Evolutionary conservation across 1,140 invertebrate genomes (phyloP), one percentile per base, ranked within the genome.

Genomic region (Octopus bimaculoides): DNA sequence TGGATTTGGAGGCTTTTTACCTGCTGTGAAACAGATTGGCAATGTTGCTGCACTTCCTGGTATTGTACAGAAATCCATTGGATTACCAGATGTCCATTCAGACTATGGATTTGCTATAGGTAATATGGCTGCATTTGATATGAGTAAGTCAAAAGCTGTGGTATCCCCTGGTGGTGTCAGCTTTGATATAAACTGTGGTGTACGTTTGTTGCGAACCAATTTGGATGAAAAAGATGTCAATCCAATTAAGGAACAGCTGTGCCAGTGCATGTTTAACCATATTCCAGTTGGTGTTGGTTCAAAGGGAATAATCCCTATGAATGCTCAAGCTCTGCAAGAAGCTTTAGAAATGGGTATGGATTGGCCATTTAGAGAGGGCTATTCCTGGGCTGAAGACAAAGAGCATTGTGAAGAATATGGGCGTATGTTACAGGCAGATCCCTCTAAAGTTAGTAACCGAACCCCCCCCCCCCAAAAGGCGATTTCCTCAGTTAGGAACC

Each of bases 341-440:
- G 94, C 99, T 61, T 98, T 99, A 91, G 98, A n/a, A n/a, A 97
- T 52, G 98, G 98, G 66, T 99, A 99, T 93, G 98, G 98, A 66
- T 99, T 99, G 94, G 98, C 98, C 52, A 99, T 99, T 90, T 0
- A 92, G 98, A 85, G 97, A 99, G 93, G 97, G 98, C 3, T 99
- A 99, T 90, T 95, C 97, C 75, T 99, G 98, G 98, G 97, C 98
- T 52, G 98, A 99, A 91, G 98, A 99, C 90, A 99, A 99, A 90
- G 98, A 99, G 90, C 98, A 99, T 90, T 99, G 98, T 91, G 98
- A 99, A 90, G 98, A 99, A 85, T 99, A 99, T 93, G 98, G 98
- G 1, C 92, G 98, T 86, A 99, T 99, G 98, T 91, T 99, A 14
- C 98, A 98, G 91, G 98, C 98, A 53, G 98, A 99, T 93, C 97